Evolutionary conservation across 1,140 invertebrate species (phyloP), one percentile per base, ranked within the genome.

Genomic region (Tribolium castaneum): DNA sequence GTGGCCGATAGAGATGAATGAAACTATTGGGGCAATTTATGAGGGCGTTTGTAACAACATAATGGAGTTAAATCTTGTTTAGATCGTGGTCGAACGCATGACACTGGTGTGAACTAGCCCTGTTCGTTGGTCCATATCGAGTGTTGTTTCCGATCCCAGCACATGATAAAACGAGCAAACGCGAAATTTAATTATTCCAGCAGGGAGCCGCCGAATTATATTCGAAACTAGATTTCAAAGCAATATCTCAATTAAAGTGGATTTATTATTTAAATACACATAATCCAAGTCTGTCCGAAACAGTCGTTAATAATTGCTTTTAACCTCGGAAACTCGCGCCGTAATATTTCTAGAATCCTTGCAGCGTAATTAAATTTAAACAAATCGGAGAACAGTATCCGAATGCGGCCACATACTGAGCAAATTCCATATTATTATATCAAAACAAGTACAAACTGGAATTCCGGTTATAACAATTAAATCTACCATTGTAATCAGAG

Each of bases 391-490:
- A 30, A 50, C n/a, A 52, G 51, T 45, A 39, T 56, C 39, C 35
- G 52, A 75, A 75, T 39, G 54, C 14, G 50, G 72, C 51, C 72
- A 75, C 51, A 75, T 75, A 75, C 51, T 75, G 49, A 35, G 72
- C 72, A 56, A 75, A 75, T 75, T 75, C 30, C 49, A 12, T 22
- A 59, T 56, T 56, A 75, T 75, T 75, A 75, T 75, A 75, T 56
- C 16, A 75, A 56, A 75, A 52, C 72, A 75, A 75, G 72, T 75
- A 75, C 16, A 19, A 75, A 75, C 52, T 75, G 72, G 72, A 75
- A 75, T 75, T 75, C 52, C 72, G 54, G 49, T 75, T 75, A 52
- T 75, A 75, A 75, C 72, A 75, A 62, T 75, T 75, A 75, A 75
- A 75, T 75, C 25, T 16, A 59, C 72, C 54, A 75, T 75, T 75